Evolutionary conservation across 2,113 vertebrate genomes (phyloP).

Genomic region (Globicephala melas): DNA sequence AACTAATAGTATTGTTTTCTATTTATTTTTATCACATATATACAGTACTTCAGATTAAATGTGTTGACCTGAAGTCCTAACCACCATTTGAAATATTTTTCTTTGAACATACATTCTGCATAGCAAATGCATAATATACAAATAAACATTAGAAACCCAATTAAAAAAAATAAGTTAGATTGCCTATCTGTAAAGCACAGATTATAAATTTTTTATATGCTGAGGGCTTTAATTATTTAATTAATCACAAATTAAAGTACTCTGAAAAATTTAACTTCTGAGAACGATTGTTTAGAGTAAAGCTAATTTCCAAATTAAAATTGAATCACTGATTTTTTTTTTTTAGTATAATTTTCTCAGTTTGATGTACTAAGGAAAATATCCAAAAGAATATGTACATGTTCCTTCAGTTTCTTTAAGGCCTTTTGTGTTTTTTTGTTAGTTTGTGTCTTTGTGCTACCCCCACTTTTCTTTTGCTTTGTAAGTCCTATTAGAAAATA

Average conservation of each 20-base stretch:
- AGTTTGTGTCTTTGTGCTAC: neutral
- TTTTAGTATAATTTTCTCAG: conserved; percentile 39
- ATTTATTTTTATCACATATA: conserved; percentile 3
- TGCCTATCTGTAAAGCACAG: neutral
- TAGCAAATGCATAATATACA: conserved; percentile 38
- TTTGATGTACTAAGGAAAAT: conserved; percentile 26
- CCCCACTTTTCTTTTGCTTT: conserved; percentile 43
- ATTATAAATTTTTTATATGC: conserved; percentile 11
- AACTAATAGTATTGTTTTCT: conserved; percentile 1
- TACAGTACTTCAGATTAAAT: conserved; percentile 38
- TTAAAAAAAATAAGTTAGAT: conserved; percentile 19
- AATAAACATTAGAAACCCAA: conserved; percentile 24
- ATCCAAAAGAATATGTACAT: conserved; percentile 15
- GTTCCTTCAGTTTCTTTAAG: neutral
- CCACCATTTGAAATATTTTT: conserved; percentile 39
- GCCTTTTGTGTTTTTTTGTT: neutral
- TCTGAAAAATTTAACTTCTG: neutral
- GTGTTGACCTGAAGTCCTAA: neutral
- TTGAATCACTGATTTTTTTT: conserved; percentile 30
- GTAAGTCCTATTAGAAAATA: conserved; percentile 52
- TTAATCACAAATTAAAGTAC: conserved; percentile 41
- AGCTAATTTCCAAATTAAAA: conserved; percentile 33
- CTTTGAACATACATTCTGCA: conserved; percentile 3
- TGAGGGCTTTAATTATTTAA: conserved; percentile 73
- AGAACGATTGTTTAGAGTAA: conserved; percentile 37